Base-by-base conservation (phyloP, 2,888 invertebrate species). In the Parnassius smintheus region DNA sequence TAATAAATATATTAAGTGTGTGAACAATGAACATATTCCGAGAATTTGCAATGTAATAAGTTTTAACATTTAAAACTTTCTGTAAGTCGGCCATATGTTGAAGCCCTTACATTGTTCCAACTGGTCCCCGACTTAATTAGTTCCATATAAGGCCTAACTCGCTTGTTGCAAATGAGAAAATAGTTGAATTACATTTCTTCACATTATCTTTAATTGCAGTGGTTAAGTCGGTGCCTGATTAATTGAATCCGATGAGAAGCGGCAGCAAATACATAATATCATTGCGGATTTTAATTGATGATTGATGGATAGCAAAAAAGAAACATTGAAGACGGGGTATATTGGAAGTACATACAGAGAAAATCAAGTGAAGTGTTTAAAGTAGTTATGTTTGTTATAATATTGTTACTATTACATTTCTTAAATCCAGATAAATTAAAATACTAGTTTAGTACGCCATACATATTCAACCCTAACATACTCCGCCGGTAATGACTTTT, bases 81-180 rank as follows among this genome's bases (percentile, higher is more conserved):
- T 35, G 35, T 56, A 41, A 44, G 13, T 44, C 51, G 48, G 44
- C 9, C 18, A 56, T 66, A 70, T 59, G 59, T 13, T 35, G 4
- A 42, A 9, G 44, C 52, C 62, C 52, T 64, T 59, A 64, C 1
- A 55, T 56, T 13, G 13, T 53, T 62, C 46, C 44, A 55, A 61
- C 59, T 57, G 51, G 64, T 62, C 64, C 41, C 59, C 41, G 58
- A 49, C 59, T 56, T 66, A 66, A 68, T 68, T 68, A 66, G 63
- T 49, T 52, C 63, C 57, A 55, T 66, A 68, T 60, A 66, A 60
- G 64, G 62, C 45, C 56, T 18, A 50, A 59, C 44, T 59, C 46
- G 51, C 35, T 18, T 9, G 64, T 56, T 59, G 59, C 50, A 42
- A 58, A 58, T 50, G 58, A 58, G 58, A 54, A 49, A 54, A 49